These are phyloP conservation scores for Triplophysa dalaica DNA, from an alignment of 2,113 vertebrate genomes.

Conservation along the genomic window DNA sequence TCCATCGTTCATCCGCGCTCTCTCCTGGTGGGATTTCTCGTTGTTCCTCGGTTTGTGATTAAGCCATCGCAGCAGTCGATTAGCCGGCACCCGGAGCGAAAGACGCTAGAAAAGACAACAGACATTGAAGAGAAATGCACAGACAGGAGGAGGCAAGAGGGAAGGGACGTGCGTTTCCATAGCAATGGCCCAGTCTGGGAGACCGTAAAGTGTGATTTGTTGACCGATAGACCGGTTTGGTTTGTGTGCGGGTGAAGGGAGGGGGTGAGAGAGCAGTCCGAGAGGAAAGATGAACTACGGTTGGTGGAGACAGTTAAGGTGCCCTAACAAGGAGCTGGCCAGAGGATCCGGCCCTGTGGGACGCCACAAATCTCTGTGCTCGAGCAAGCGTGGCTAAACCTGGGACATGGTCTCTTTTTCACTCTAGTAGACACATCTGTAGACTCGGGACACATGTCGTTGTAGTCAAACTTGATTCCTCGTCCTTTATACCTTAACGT, in stretches of 20 bases:
- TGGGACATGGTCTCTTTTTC: background rate
- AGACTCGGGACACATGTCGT: background rate
- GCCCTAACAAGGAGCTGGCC: background rate
- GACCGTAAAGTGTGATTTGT: conserved; percentile 18
- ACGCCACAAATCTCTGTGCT: conserved; percentile 23
- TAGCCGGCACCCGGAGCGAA: conserved; percentile 47
- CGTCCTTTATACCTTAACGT: too few species aligned
- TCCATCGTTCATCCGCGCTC: background rate
- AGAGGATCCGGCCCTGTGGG: background rate
- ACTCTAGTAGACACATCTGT: background rate
- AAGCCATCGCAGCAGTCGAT: conserved; percentile 46
- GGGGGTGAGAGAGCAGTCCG: conserved; percentile 4
- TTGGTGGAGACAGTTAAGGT: background rate
- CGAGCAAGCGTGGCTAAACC: conserved; percentile 24
- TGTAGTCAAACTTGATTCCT: background rate
- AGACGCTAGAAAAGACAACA: background rate
- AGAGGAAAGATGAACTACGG: background rate
- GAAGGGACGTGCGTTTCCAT: conserved; percentile 18
- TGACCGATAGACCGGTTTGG: conserved; percentile 34
- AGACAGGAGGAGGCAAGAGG: background rate
- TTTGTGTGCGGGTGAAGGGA: background rate
- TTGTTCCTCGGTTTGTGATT: conserved; percentile 25
- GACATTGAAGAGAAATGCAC: background rate
- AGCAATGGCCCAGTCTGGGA: conserved; percentile 19
- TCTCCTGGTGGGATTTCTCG: background rate